Base-by-base conservation (phyloP, 2,797 vertebrate genomes). In the Discoglossus pictus region DNA sequence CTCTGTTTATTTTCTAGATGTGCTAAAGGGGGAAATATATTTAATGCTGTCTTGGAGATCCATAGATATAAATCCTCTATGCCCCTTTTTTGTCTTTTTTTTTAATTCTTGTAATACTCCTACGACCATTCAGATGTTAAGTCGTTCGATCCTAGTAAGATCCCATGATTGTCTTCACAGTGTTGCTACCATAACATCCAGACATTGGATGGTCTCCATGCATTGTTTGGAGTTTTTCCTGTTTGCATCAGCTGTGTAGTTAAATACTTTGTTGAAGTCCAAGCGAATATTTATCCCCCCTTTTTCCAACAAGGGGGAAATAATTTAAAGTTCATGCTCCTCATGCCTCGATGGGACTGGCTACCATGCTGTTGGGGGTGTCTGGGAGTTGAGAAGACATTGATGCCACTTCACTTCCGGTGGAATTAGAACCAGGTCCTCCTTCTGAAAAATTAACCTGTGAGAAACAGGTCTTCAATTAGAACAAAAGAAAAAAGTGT, bases 111-210 rank as follows among this genome's bases (percentile, higher is more conserved):
- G 52, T 58, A 59, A 52, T 43, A 40, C 54, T 64, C 70, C 66
- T 47, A 55, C 52, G 62, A 68, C 70, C 62, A 71, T 50, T 43
- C 20, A 7, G 60, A 63, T 31, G 46, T 42, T 42, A 61, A 56
- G 61, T 62, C 69, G 73, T 83, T 77, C 59, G 78, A 78, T 86
- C 85, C 75, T 85, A 87, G 83, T 88, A 87, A 89, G 84, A 92
- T 96, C 92, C 93, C 93, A 93, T 94, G 96, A 99, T 99, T 99
- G 95, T 98, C 95, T 97, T 99, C 95, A 99, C 96, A 98, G 95
- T 97, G 95, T 97, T 88, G 88, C 88, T 90, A 88, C 87, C 91
- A 91, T 89, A 90, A 93, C 93, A 93, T 92, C 86, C 18, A 58
- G 60, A n/a, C n/a, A 80, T 88, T 89, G 82, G 86, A 85, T 88